A percentile compares a stretch with the other conserved stretches of the same genome.
Evolutionary conservation across 2,797 vertebrate species (phyloP).

Genomic region (Chelidonichthys spinosus): DNA sequence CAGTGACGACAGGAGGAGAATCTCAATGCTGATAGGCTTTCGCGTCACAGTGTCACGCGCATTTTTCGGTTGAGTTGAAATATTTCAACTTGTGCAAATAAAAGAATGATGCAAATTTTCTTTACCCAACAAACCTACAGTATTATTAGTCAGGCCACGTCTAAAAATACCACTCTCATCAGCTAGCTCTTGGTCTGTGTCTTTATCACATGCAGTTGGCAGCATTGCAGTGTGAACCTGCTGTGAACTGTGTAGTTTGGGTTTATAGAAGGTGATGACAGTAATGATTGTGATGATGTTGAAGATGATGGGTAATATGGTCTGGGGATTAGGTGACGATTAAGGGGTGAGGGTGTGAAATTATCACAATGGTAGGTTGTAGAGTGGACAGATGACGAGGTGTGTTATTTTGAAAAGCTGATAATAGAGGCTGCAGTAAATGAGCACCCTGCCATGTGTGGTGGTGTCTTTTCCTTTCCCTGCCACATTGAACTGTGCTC

Average conservation of each 20-base stretch:
- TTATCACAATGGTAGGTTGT: constrained; percentile 67
- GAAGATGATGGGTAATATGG: constrained; percentile 64
- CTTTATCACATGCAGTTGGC: constrained; percentile 9
- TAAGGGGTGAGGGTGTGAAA: constrained; percentile 51
- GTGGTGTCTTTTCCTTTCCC: constrained; percentile 45
- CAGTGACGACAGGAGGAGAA: too few species aligned
- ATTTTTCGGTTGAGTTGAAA: not conserved
- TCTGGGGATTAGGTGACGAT: constrained; percentile 68
- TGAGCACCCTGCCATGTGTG: constrained; percentile 61
- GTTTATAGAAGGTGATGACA: constrained; percentile 61
- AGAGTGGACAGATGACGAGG: constrained; percentile 53
- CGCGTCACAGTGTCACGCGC: not conserved
- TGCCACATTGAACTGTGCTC: constrained; percentile 55
- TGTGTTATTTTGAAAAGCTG: constrained; percentile 65
- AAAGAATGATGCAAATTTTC: not conserved
- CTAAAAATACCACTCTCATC: constrained; percentile 37
- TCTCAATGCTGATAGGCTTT: not conserved
- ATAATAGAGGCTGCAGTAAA: constrained; percentile 68
- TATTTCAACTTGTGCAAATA: not conserved
- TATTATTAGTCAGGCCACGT: constrained; percentile 16
- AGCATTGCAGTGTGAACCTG: constrained; percentile 17
- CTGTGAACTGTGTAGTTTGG: constrained; percentile 54
- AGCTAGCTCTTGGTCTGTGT: constrained; percentile 22
- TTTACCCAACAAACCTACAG: constrained; percentile 2
- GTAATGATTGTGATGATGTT: constrained; percentile 61